phyloP scores from a whole-genome alignment of 2,888 invertebrate species.

The Entomobrya multifasciata region DNA sequence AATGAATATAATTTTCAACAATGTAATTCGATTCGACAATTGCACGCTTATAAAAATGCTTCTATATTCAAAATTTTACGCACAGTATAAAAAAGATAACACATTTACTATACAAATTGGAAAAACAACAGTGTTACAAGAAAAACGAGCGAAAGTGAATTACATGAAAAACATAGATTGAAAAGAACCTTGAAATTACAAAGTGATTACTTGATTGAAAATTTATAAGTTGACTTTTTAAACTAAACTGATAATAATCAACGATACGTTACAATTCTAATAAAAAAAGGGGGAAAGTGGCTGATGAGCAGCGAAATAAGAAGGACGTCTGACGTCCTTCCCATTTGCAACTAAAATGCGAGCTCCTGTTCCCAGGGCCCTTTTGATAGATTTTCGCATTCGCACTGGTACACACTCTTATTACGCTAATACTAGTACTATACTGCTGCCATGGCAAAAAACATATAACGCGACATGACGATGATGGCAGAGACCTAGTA shows the following conservation, averaged over 20 bases:
- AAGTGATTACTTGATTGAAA: no score
- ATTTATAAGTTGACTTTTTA: no score
- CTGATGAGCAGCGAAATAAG: slow-evolving; percentile 57
- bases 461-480: slow-evolving; percentile 11
- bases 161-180: no score
- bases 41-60: no score
- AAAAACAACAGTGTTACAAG: no score
- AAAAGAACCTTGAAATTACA: no score
- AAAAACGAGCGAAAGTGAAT: no score
- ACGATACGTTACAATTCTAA: not conserved
- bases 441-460: slow-evolving; percentile 2
- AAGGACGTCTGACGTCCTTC: slow-evolving; percentile 67
- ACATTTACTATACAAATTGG: no score
- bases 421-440: not conserved
- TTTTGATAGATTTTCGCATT: slow-evolving; percentile 32
- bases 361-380: slow-evolving; percentile 51
- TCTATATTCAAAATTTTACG: no score
- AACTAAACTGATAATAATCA: not conserved
- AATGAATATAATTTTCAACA: no score
- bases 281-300: slow-evolving; percentile 18
- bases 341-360: slow-evolving; percentile 66
- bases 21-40: no score
- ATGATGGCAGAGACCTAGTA: slow-evolving; percentile 57
- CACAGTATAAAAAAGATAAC: no score
- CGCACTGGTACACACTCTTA: not conserved